Evolutionary conservation across 2,113 vertebrate species (phyloP).

Genomic region (Uropsilus gracilis): DNA sequence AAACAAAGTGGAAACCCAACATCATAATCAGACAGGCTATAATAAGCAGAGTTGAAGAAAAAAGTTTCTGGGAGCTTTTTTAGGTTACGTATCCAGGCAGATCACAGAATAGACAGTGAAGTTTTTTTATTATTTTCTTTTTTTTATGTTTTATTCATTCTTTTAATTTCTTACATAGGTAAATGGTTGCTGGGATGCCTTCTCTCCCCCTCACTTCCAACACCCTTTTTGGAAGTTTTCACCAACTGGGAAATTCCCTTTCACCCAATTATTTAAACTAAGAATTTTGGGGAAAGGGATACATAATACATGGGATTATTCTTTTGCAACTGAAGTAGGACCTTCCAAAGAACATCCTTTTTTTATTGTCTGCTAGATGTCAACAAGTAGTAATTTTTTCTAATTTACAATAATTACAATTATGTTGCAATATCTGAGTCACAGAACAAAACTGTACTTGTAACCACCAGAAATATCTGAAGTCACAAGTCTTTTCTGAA

Average conservation of each 20-base stretch:
- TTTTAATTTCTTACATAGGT: too few species aligned
- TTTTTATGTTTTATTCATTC: too few species aligned
- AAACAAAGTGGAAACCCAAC: slow-evolving; percentile 36
- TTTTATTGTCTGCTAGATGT: background rate
- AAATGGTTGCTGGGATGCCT: too few species aligned
- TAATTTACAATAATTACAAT: slow-evolving; percentile 28
- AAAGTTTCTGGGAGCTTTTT: background rate
- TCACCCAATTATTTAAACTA: slow-evolving; percentile 35
- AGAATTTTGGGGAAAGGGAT: background rate
- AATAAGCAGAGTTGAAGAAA: background rate
- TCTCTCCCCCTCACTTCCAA: too few species aligned
- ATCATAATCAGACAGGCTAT: background rate
- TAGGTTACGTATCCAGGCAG: background rate
- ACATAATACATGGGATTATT: background rate
- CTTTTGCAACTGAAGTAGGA: background rate
- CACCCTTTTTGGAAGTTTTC: background rate
- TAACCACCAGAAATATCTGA: slow-evolving; percentile 27
- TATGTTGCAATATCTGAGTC: slow-evolving; percentile 10
- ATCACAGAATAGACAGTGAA: background rate
- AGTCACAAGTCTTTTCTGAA: slow-evolving; percentile 53
- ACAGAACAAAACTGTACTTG: background rate
- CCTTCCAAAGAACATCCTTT: background rate
- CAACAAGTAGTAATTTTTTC: slow-evolving; percentile 15
- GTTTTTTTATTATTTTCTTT: too few species aligned
- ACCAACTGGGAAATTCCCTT: background rate